Evolutionary conservation across 2,113 vertebrate species (phyloP), one percentile per base, ranked within the genome.

Genomic region (Psilopogon haemacephalus): DNA sequence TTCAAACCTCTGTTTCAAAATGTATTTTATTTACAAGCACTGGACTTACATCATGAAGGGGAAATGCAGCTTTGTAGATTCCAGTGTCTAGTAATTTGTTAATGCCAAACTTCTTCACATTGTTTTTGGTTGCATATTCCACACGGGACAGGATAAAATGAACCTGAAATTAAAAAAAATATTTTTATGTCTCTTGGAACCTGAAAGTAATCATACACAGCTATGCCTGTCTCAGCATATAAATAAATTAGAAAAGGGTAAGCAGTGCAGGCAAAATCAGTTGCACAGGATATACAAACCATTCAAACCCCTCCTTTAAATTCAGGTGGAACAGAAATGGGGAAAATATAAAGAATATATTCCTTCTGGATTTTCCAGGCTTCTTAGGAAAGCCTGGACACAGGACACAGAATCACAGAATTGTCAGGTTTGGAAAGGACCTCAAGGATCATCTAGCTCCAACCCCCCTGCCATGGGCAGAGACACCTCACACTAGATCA

Each of bases 41-140:
- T 12, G 9, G n/a, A 97, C 98, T 98, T 98, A 99, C 99, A 8
- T 99, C 99, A 65, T 99, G 99, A 48, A 99, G 98, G 60, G 99
- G 98, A 96, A 99, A 99, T 12, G 99, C 99, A 5, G 98, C 99
- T 93, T 98, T 99, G 98, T 99, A 99, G 83, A 99, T 98, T 10
- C 98, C 98, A 63, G 97, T 76, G 74, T 97, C 98, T 72, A 99
- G 93, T 48, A 99, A 97, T 79, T 98, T 99, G 82, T 95, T 98
- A 97, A 99, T 98, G 59, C 99, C 99, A 97, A 99, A 99, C 95
- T 98, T 99, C 89, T 96, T 98, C 35, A 97, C 89, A 8, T 87
- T 97, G 35, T 97, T 97, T 90, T 97, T 97, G 55, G 97, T 93
- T 88, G 98, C 98, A 90, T 99, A 99, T 50, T 98, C 97, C 30